Conservation (phyloP, 2,113 vertebrate species). For the Pyrgilauda ruficollis region DNA sequence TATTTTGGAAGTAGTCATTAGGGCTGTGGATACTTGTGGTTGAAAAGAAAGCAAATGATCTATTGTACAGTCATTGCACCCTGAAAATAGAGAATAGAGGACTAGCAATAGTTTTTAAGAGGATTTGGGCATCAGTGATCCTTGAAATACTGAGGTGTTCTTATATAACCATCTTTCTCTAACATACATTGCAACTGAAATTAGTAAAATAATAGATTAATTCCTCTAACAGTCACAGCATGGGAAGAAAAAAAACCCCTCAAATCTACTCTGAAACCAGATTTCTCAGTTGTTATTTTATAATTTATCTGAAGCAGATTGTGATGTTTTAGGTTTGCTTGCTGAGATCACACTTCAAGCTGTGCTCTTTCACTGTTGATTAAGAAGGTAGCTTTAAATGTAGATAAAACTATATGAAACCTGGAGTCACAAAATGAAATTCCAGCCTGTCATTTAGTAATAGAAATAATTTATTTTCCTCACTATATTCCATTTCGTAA, state of each 20-base stretch:
- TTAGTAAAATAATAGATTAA: background rate
- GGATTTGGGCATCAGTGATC: background rate
- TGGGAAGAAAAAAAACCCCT: background rate
- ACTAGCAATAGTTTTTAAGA: background rate
- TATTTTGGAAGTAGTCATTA: background rate
- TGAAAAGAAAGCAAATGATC: background rate
- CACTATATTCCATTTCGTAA: background rate
- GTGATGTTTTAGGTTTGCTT: background rate
- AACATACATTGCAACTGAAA: background rate
- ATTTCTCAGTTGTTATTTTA: background rate
- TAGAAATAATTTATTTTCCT: slow-evolving; percentile 41
- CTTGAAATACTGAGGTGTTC: background rate
- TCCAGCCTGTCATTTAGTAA: background rate
- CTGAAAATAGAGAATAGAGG: background rate
- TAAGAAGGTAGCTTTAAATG: background rate
- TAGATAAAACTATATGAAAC: slow-evolving; percentile 4
- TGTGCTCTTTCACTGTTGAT: background rate
- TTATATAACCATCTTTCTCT: background rate
- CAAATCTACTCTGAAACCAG: background rate
- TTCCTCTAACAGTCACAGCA: background rate
- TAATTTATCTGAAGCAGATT: background rate
- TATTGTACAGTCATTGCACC: background rate
- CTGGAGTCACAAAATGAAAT: background rate
- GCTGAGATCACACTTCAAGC: background rate
- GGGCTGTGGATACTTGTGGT: background rate